These are phyloP conservation scores for Drepana falcataria DNA, from an alignment of 2,888 invertebrate species.

Conservation along the genomic window DNA sequence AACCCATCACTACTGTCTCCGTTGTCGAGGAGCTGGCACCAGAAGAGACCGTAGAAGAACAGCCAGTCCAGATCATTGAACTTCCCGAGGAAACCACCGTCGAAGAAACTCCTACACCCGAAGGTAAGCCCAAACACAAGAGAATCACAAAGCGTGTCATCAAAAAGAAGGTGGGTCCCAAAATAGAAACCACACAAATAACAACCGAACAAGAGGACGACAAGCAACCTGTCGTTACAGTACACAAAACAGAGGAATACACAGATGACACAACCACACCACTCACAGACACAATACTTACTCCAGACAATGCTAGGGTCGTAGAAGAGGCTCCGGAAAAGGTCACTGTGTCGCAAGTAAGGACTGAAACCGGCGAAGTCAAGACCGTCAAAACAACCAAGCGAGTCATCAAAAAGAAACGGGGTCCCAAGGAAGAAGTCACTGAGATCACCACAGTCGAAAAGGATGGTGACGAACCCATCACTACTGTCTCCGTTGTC, in stretches of 20 bases:
- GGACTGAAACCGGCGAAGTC: no score
- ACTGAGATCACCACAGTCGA: conserved; percentile 59
- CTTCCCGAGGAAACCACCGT: conserved; percentile 42
- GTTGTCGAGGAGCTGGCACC: conserved; percentile 13
- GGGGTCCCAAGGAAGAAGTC: conserved; percentile 48
- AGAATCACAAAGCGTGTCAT: conserved; percentile 29
- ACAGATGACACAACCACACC: conserved; percentile 10
- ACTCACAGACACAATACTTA: conserved; percentile 7
- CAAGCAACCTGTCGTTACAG: conserved; percentile 24
- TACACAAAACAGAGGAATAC: conserved; percentile 4
- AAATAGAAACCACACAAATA: conserved; percentile 22
- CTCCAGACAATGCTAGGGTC: neutral
- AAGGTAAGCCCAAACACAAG: conserved; percentile 32
- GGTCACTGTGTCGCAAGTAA: no score
- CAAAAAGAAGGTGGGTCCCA: conserved; percentile 27
- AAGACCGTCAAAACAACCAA: no score
- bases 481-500: conserved; percentile 22
- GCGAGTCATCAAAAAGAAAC: conserved; percentile 40
- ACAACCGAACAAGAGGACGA: conserved; percentile 15
- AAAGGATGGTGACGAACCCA: conserved; percentile 33
- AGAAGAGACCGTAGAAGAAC: conserved; percentile 9
- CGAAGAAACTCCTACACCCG: conserved; percentile 31
- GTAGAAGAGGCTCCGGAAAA: no score
- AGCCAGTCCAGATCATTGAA: conserved; percentile 18
- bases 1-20: conserved; percentile 5